These are phyloP conservation scores for Eublepharis macularius DNA, from an alignment of 2,113 vertebrate species.

Conservation along the genomic window DNA sequence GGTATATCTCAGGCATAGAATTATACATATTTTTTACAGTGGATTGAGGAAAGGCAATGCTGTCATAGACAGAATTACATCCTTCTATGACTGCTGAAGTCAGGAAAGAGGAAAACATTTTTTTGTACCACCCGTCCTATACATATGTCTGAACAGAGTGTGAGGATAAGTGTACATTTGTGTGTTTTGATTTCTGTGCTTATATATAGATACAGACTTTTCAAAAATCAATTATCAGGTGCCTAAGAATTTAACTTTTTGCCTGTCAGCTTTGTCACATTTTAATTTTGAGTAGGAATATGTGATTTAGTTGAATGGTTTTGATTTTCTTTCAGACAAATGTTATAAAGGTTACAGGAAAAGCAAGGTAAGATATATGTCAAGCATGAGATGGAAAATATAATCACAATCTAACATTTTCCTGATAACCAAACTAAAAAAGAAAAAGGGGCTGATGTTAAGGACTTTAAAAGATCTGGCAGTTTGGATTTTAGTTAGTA, in stretches of 20 bases:
- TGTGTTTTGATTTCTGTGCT: background rate
- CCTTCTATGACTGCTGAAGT: too few relatives aligned
- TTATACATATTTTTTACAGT: too few relatives aligned
- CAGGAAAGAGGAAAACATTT: background rate
- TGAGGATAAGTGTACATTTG: background rate
- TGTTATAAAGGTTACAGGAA: background rate
- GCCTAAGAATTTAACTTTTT: background rate
- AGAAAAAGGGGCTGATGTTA: too few relatives aligned
- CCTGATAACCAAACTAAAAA: background rate
- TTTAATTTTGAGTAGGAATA: background rate
- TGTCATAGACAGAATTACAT: too few relatives aligned
- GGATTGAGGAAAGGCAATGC: too few relatives aligned
- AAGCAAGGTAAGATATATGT: background rate
- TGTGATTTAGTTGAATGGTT: background rate
- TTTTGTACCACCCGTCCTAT: background rate
- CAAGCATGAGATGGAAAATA: background rate
- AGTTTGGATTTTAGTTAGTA: background rate
- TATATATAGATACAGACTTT: background rate
- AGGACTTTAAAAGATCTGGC: too few relatives aligned
- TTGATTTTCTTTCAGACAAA: background rate
- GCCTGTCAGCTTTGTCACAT: background rate
- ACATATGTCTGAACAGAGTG: background rate
- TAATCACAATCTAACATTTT: background rate
- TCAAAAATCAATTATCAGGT: fast-evolving
- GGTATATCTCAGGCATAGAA: too few relatives aligned